Evolutionary conservation across 2,113 vertebrate species (phyloP).

Genomic region (Myrmophylax atrothorax): DNA sequence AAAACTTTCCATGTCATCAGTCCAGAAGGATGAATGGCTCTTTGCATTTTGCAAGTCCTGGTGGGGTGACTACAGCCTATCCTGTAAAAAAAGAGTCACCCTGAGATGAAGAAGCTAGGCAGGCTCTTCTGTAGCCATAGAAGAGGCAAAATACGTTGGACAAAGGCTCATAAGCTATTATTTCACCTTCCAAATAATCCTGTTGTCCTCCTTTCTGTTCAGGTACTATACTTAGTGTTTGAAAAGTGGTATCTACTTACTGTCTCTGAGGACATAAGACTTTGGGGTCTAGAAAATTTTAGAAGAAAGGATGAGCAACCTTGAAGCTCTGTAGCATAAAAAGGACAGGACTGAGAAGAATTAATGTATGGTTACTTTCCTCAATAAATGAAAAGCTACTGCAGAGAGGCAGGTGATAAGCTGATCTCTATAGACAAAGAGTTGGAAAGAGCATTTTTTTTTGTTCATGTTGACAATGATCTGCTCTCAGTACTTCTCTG

Average conservation of each 20-base stretch:
- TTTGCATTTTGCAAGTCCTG: neutral
- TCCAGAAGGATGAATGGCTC: neutral
- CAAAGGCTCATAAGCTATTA: neutral
- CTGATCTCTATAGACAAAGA: neutral
- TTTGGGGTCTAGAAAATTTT: neutral
- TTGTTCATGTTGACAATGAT: neutral
- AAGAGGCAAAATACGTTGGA: neutral
- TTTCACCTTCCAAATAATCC: neutral
- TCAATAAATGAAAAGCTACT: neutral
- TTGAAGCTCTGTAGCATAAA: neutral
- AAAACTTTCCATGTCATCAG: neutral
- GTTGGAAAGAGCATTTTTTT: neutral
- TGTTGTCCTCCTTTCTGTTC: neutral
- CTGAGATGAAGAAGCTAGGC: neutral
- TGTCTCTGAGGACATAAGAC: neutral
- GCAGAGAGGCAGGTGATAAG: neutral
- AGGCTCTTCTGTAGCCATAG: neutral
- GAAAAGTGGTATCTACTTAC: neutral
- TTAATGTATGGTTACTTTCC: neutral
- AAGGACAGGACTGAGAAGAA: neutral
- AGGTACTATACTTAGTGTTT: neutral
- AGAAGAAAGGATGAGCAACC: neutral
- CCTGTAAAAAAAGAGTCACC: neutral
- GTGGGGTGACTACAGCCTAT: neutral
- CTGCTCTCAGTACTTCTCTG: neutral